These are phyloP conservation scores for Cardiocondyla obscurior DNA, from an alignment of 1,140 invertebrate genomes.

Conservation along the genomic window DNA sequence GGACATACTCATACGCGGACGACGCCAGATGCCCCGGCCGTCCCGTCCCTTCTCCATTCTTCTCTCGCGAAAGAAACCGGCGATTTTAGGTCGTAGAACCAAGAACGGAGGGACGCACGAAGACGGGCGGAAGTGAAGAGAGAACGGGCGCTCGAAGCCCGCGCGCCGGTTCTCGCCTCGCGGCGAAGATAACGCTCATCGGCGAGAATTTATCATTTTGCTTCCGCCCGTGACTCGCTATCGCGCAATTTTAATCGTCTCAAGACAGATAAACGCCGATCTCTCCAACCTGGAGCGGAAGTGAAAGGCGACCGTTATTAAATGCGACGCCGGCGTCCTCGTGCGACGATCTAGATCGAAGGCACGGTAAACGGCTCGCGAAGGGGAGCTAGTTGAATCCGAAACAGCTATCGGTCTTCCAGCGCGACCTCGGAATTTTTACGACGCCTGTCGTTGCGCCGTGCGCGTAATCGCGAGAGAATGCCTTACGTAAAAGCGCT, in stretches of 20 bases:
- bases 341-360: not conserved
- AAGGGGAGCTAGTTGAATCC: no score
- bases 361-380: no score
- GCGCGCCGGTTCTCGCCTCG: not conserved
- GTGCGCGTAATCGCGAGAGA: constrained; percentile 24
- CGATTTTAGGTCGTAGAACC: constrained; percentile 50
- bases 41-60: constrained; percentile 50
- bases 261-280: not conserved
- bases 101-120: constrained; percentile 23
- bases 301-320: constrained; percentile 2
- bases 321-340: not conserved
- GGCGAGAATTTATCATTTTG: not conserved
- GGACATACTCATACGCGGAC: constrained; percentile 69
- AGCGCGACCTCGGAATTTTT: constrained; percentile 8
- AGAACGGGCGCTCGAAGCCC: not conserved
- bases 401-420: constrained; percentile 14
- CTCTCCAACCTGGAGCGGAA: constrained; percentile 6
- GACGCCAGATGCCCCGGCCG: constrained; percentile 62
- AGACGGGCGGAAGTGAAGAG: not conserved
- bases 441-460: not conserved
- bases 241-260: not conserved
- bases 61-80: constrained; percentile 40
- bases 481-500: constrained; percentile 40
- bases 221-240: not conserved
- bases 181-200: not conserved